These are phyloP conservation scores for Apostichopus californicus DNA, from an alignment of 35 echinoderm and acorn worm species.

Conservation along the genomic window DNA sequence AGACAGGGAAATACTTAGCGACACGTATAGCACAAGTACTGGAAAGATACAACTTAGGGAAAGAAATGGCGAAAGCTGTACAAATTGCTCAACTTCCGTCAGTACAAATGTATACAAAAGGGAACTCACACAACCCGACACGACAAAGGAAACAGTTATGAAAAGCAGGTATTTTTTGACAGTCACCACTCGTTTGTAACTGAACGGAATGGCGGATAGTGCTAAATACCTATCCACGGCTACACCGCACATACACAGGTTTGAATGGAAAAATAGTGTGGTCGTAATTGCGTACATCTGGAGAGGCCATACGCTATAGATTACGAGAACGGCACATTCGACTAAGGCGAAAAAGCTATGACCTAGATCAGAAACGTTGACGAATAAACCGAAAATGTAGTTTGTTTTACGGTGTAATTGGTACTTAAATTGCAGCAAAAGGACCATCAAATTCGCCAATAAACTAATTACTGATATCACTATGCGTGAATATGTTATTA, in stretches of 20 bases:
- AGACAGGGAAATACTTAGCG: neutral
- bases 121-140: neutral
- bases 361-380: neutral
- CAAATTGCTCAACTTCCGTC: neutral
- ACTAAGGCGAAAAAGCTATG: neutral
- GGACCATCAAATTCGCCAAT: neutral
- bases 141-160: neutral
- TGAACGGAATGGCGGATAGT: conserved; percentile 17
- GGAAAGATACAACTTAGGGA: neutral
- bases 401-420: neutral
- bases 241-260: neutral
- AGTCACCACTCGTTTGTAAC: neutral
- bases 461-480: neutral
- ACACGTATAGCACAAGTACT: neutral
- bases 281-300: neutral
- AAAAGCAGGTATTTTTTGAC: neutral
- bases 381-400: neutral
- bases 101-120: neutral
- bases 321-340: neutral
- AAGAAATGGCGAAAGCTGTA: neutral
- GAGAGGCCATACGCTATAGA: too few relatives aligned
- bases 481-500: neutral
- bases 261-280: neutral
- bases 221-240: conserved; percentile 29
- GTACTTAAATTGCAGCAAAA: neutral